phyloP scores from a whole-genome alignment of 2,113 vertebrate species.

The Salvator merianae region DNA sequence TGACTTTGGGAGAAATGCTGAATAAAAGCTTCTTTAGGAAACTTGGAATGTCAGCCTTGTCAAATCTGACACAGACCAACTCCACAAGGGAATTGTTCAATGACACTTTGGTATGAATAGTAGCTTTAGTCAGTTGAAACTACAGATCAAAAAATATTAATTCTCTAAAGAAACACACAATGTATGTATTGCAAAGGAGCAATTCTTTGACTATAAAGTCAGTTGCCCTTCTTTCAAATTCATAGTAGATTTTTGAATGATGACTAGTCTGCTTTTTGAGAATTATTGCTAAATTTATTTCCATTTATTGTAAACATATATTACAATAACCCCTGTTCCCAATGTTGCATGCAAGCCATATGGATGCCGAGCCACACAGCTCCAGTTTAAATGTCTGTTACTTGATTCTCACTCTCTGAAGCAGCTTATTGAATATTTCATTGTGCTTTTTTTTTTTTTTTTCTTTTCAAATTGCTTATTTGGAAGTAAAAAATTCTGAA shows the following conservation, averaged over 20 bases:
- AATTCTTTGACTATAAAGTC: not conserved
- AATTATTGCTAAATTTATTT: not conserved
- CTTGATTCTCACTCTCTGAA: too few relatives aligned
- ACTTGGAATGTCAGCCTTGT: not conserved
- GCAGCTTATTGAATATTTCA: too few relatives aligned
- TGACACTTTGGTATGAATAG: not conserved
- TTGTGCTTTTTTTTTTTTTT: not conserved
- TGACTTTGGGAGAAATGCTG: not conserved
- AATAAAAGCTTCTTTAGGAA: not conserved
- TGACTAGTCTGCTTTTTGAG: not conserved
- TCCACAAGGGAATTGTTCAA: fast-evolving
- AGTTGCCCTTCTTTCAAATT: not conserved
- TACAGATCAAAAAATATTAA: not conserved
- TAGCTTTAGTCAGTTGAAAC: constrained; percentile 23
- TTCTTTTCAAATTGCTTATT: not conserved
- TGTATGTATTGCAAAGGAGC: not conserved
- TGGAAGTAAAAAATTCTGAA: not conserved
- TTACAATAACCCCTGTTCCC: not conserved
- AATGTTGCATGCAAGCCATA: not conserved
- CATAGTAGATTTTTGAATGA: not conserved
- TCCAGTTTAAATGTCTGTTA: not conserved
- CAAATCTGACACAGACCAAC: not conserved
- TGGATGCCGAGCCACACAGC: not conserved
- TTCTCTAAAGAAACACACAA: not conserved
- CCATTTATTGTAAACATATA: not conserved